phyloP scores from a whole-genome alignment of 2,113 vertebrate genomes.

The Dolichotis patagonum region DNA sequence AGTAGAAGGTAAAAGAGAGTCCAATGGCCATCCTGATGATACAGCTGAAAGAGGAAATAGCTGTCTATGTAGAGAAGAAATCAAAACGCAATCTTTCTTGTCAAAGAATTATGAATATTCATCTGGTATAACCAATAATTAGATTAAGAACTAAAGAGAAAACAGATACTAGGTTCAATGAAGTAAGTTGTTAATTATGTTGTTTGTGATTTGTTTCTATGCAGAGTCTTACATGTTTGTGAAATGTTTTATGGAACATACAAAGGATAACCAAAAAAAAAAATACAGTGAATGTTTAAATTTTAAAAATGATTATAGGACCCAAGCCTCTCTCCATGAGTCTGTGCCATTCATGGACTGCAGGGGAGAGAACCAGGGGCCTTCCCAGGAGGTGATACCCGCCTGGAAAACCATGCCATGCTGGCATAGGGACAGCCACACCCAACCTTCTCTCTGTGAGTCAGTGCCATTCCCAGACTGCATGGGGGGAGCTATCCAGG shows the following conservation, averaged over 20 bases:
- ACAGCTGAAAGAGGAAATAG: background rate
- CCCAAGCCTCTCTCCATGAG: no score
- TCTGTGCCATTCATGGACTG: no score
- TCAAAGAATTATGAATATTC: background rate
- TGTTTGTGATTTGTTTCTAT: constrained; percentile 3
- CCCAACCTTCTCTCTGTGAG: no score
- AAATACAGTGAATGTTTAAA: background rate
- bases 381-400: no score
- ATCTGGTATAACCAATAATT: background rate
- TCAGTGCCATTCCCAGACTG: no score
- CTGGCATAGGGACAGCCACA: no score
- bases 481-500: no score
- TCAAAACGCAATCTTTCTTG: background rate
- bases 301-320: background rate
- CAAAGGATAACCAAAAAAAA: background rate
- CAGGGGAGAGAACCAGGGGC: no score
- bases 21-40: background rate
- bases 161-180: background rate
- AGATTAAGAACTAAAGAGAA: background rate
- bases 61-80: background rate
- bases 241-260: background rate
- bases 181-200: background rate
- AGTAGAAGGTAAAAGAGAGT: background rate
- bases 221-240: background rate
- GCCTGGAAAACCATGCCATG: no score